Evolutionary conservation across 2,888 invertebrate species (phyloP).

Genomic region (Drosophila nigricruria): DNA sequence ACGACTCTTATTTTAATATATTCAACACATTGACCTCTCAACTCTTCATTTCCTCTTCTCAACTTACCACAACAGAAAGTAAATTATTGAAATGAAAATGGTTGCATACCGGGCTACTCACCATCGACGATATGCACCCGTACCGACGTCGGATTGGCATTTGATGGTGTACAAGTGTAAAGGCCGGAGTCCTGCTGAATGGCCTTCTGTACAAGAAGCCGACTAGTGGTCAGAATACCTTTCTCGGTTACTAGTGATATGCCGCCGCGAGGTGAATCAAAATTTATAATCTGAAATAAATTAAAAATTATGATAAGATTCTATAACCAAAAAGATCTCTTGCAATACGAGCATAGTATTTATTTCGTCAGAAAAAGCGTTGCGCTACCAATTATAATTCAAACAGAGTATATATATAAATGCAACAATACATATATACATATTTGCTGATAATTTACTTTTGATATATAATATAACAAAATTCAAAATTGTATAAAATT

Average conservation of each 20-base stretch:
- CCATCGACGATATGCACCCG: constrained; percentile 95
- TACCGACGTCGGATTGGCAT: constrained; percentile 92
- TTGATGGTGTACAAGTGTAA: constrained; percentile 94
- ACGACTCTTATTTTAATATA: no score
- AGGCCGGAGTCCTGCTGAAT: constrained; percentile 92
- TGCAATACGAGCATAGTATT: no score
- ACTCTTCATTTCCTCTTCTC: neutral
- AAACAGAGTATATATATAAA: no score
- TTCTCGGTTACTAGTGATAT: constrained; percentile 95
- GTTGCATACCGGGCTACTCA: constrained; percentile 86
- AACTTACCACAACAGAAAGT: constrained; percentile 6
- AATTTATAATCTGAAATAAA: constrained; percentile 91
- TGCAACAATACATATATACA: no score
- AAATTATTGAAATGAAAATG: constrained; percentile 38
- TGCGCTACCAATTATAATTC: no score
- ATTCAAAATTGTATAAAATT: no score
- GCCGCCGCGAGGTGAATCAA: constrained; percentile 95
- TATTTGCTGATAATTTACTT: no score
- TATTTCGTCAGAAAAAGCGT: no score
- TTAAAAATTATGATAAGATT: neutral
- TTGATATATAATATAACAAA: no score
- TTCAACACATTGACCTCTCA: neutral
- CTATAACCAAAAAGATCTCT: no score
- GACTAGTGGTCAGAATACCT: constrained; percentile 92
- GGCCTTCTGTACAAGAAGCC: constrained; percentile 93